Evolutionary conservation across 2,888 invertebrate genomes (phyloP).

Genomic region (Aradus depressus): DNA sequence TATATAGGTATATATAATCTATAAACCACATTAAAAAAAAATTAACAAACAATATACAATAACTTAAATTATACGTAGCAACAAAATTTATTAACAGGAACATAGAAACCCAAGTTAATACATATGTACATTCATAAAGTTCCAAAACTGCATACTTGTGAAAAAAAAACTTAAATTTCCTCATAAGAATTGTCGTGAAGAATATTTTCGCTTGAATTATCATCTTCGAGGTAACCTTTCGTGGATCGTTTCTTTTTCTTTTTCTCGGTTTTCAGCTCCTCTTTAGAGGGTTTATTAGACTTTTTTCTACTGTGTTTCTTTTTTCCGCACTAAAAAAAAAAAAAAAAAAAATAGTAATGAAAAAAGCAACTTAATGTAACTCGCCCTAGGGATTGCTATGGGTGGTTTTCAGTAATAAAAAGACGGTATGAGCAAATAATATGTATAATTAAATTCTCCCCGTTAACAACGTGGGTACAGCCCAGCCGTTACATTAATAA

Average conservation of each 20-base stretch:
- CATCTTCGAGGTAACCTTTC: not conserved
- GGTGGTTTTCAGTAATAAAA: not conserved
- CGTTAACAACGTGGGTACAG: too few species aligned
- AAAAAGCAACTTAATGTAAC: not conserved
- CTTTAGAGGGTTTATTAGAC: conserved; percentile 1
- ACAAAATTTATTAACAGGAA: too few species aligned
- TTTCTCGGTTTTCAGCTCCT: conserved; percentile 7
- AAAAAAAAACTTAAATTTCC: conserved; percentile 7
- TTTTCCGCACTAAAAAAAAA: conserved; percentile 5
- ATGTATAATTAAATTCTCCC: too few species aligned
- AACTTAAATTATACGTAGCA: too few species aligned
- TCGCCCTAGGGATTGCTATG: not conserved
- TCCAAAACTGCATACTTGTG: too few species aligned
- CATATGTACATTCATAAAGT: too few species aligned
- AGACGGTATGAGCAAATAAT: too few species aligned
- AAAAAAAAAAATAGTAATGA: not conserved
- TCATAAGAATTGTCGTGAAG: not conserved
- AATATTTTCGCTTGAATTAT: not conserved
- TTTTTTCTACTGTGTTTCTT: conserved; percentile 7
- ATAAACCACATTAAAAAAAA: too few species aligned
- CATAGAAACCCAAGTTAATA: too few species aligned
- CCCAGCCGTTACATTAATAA: too few species aligned
- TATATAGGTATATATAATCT: too few species aligned
- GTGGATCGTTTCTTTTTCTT: conserved; percentile 9
- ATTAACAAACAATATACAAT: too few species aligned